Percentiles rank a stretch among this genome's conserved stretches.
Conservation (phyloP, 2,888 invertebrate genomes). For the Dorcus hopei region DNA sequence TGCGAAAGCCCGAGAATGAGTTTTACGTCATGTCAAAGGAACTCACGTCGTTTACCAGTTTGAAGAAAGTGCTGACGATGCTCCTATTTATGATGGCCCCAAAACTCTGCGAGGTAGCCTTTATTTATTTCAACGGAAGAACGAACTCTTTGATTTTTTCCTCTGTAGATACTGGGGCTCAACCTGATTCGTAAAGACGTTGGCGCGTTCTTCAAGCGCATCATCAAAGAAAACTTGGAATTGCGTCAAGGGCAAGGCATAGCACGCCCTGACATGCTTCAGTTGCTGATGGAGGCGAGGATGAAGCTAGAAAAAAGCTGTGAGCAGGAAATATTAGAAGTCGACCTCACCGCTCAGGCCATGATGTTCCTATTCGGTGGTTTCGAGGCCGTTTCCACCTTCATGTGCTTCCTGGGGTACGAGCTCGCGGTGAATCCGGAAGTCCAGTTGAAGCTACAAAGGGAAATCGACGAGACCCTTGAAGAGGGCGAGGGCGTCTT, state of each 20-base stretch:
- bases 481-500: slow-evolving; percentile 31
- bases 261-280: slow-evolving; percentile 46
- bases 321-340: slow-evolving; percentile 28
- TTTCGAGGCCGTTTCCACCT: slow-evolving; percentile 51
- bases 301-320: slow-evolving; percentile 31
- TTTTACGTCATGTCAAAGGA: slow-evolving; percentile 49
- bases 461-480: slow-evolving; percentile 56
- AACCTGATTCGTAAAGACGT: slow-evolving; percentile 1
- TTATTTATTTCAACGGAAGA: background rate
- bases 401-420: slow-evolving; percentile 53
- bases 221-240: slow-evolving; percentile 12
- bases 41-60: slow-evolving; percentile 8
- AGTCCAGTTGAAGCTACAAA: slow-evolving; percentile 53
- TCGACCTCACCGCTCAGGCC: slow-evolving; percentile 58
- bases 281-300: slow-evolving; percentile 53
- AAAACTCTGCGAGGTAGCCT: slow-evolving; percentile 6
- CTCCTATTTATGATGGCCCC: slow-evolving; percentile 6
- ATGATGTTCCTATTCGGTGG: slow-evolving; percentile 55
- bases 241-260: slow-evolving; percentile 14
- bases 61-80: slow-evolving; percentile 1
- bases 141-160: background rate
- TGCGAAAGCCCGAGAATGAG: slow-evolving; percentile 54
- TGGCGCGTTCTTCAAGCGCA: background rate
- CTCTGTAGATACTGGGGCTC: slow-evolving; percentile 7
- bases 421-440: slow-evolving; percentile 60